Evolutionary conservation across 2,797 vertebrate species (phyloP).

Genomic region (Rhincodon typus): DNA sequence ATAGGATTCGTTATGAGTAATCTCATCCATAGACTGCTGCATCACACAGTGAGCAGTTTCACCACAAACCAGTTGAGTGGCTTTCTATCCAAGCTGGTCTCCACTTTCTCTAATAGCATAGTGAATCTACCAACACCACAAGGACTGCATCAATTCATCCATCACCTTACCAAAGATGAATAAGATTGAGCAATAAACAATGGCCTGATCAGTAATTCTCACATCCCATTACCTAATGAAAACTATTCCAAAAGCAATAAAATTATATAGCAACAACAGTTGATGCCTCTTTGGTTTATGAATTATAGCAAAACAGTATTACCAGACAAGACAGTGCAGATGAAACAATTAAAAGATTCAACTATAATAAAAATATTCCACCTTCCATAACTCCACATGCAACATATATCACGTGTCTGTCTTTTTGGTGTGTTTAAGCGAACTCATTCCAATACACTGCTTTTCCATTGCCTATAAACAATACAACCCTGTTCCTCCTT

Average conservation of each 20-base stretch:
- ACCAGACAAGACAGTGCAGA: neutral
- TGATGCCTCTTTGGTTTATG: neutral
- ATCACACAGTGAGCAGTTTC: neutral
- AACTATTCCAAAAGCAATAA: neutral
- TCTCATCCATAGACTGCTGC: neutral
- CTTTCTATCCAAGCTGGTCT: neutral
- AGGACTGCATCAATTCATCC: neutral
- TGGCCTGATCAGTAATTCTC: neutral
- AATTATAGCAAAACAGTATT: neutral
- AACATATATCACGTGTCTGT: neutral
- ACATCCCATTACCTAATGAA: neutral
- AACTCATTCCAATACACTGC: neutral
- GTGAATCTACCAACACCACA: neutral
- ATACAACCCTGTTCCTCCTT: neutral
- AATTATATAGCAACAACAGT: no score
- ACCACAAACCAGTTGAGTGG: neutral
- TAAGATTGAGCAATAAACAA: neutral
- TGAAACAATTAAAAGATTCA: neutral
- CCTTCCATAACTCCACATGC: neutral
- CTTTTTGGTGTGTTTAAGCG: neutral
- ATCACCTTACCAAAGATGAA: no score
- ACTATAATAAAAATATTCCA: neutral
- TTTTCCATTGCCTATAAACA: neutral
- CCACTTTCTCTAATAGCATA: neutral
- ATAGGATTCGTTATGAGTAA: neutral